Evolutionary conservation across 2,797 vertebrate species (phyloP), one percentile per base, ranked within the genome.

Genomic region (Mus spretus): DNA sequence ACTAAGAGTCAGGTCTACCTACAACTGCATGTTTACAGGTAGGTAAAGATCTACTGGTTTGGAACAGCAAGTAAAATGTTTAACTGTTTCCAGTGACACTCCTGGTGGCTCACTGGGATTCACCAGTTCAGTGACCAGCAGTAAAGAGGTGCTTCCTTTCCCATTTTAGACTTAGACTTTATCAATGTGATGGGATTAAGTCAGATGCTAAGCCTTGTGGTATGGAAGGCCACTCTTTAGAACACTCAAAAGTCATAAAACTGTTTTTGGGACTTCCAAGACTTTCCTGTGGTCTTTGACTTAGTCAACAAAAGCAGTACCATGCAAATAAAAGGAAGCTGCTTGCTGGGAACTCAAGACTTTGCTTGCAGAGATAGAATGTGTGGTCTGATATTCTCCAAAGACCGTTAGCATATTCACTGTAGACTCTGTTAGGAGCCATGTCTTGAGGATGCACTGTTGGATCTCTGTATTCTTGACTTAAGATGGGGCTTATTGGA

Each of bases 291-390:
- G 57, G 20, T 34, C 96, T 98, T 98, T 98, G 96, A 94, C 57
- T 97, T 97, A 97, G 63, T 89, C 90, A 98, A 97, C 93, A 95
- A 97, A 17, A 98, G 82, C 92, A 93, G 84, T 91, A 96, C 72
- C 24, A 57, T 6, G 15, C 15, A 94, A 96, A 96, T 90, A 92
- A 93, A 97, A 89, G 88, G 92, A 97, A 95, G 13, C 2, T 83
- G 37, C 83, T 94, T 93, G 37, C 31, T 75, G 34, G 50, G 19
- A 63, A 67, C 89, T 72, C 50, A 94, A 95, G 44, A 80, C 31
- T 93, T n/a, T 19, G 13, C 57, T 63, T 11, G 34, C 12, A 2
- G 19, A 81, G 17, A 24, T 61, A n/a, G 77, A 57, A 89, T 28
- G 20, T 55, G 11, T 72, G 57, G 7, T 77, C 11, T 50, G 5